These are phyloP conservation scores for Zosterops lateralis DNA, from an alignment of 2,113 vertebrate genomes.

Conservation along the genomic window DNA sequence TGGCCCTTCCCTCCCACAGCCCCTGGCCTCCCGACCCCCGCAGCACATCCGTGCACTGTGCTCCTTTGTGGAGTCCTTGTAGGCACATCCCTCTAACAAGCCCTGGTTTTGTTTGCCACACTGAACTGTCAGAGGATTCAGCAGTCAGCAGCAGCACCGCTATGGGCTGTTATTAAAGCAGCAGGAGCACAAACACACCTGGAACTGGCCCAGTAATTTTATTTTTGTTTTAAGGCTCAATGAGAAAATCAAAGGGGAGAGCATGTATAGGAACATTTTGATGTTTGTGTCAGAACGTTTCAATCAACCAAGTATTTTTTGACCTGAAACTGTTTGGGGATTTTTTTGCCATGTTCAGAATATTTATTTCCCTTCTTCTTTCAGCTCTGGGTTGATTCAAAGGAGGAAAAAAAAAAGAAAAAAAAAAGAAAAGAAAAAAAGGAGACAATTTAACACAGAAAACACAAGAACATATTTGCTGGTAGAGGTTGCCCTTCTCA, in stretches of 20 bases:
- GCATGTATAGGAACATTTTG: neutral
- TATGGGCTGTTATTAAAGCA: neutral
- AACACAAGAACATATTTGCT: neutral
- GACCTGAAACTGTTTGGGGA: neutral
- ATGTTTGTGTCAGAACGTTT: neutral
- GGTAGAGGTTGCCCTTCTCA: neutral
- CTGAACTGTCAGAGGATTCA: neutral
- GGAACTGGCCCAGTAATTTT: neutral
- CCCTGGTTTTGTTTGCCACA: neutral
- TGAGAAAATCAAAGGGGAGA: neutral
- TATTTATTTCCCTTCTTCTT: neutral
- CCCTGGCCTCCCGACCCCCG: accelerated
- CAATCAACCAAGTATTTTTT: neutral
- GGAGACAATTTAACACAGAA: neutral
- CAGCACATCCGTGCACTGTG: accelerated
- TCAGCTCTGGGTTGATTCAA: neutral
- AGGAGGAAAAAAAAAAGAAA: neutral
- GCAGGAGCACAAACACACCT: neutral
- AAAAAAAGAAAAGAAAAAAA: neutral
- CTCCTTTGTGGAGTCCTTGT: neutral
- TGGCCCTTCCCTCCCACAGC: neutral
- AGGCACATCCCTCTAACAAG: neutral
- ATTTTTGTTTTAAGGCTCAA: neutral
- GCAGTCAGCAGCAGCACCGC: neutral
- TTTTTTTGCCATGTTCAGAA: neutral